A percentile compares a stretch with the other conserved stretches of the same genome.
Evolutionary conservation across 2,797 vertebrate genomes (phyloP).

Genomic region (Buceros bicornis): DNA sequence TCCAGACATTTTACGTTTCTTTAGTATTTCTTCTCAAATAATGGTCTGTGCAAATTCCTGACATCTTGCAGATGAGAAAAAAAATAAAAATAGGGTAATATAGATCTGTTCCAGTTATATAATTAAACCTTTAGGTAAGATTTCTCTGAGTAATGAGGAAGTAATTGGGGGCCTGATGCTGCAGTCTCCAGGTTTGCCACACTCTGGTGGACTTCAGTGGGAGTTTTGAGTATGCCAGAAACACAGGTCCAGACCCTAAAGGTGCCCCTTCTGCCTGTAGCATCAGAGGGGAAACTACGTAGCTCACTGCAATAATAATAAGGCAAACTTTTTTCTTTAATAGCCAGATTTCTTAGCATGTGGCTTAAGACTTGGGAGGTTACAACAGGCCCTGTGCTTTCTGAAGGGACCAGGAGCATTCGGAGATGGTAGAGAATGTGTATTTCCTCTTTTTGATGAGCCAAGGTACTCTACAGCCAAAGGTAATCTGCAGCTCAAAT

Average conservation of each 20-base stretch:
- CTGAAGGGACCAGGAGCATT: neutral
- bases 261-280: neutral
- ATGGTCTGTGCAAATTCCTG: neutral
- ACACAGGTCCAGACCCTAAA: neutral
- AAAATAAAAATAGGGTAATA: neutral
- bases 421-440: neutral
- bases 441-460: neutral
- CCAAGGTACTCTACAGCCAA: neutral
- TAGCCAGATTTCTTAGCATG: neutral
- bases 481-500: neutral
- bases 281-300: slow-evolving; percentile 27
- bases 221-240: neutral
- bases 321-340: neutral
- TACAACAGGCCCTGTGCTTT: neutral
- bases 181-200: neutral
- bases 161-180: neutral
- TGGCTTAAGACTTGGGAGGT: neutral
- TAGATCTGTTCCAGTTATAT: neutral
- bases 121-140: neutral
- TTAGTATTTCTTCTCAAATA: neutral
- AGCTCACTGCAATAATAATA: neutral
- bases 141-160: neutral
- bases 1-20: slow-evolving; percentile 12
- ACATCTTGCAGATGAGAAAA: neutral
- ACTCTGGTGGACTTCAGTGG: neutral